These are phyloP conservation scores for Papilio demoleus DNA, from an alignment of 2,888 invertebrate species.

Conservation along the genomic window DNA sequence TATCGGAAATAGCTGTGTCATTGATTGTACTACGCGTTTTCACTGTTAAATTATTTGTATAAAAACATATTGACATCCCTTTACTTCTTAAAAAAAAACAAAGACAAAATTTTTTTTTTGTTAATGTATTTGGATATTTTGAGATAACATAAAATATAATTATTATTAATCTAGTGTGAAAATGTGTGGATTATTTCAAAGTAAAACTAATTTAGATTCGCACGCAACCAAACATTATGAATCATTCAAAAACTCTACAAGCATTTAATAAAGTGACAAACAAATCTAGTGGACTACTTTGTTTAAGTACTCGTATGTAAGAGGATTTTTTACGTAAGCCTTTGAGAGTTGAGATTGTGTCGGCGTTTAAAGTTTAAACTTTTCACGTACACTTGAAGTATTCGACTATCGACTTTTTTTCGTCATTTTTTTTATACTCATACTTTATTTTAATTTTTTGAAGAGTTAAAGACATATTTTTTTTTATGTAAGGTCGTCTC, in stretches of 20 bases:
- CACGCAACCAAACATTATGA: background rate
- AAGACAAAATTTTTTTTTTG: too few relatives aligned
- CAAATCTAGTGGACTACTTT: background rate
- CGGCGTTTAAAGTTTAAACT: slow-evolving; percentile 4
- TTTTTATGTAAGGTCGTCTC: too few relatives aligned
- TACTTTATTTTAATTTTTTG: too few relatives aligned
- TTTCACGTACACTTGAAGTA: background rate
- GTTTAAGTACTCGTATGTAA: background rate
- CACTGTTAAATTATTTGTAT: background rate
- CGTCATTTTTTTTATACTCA: too few relatives aligned
- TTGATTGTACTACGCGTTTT: too few relatives aligned
- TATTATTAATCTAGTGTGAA: too few relatives aligned
- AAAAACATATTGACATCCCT: background rate
- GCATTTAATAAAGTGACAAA: slow-evolving; percentile 4
- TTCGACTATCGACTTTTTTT: background rate
- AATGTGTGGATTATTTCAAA: background rate
- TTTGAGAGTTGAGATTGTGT: slow-evolving; percentile 8
- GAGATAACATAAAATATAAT: too few relatives aligned
- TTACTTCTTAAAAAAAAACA: background rate
- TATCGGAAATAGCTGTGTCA: background rate
- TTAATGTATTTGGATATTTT: too few relatives aligned
- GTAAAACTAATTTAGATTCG: background rate
- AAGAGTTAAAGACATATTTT: too few relatives aligned
- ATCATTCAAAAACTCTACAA: background rate
- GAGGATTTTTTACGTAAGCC: slow-evolving; percentile 7